Evolutionary conservation across 64 coral and sea anemone species (phyloP).

Genomic region (Trachythela sp.): DNA sequence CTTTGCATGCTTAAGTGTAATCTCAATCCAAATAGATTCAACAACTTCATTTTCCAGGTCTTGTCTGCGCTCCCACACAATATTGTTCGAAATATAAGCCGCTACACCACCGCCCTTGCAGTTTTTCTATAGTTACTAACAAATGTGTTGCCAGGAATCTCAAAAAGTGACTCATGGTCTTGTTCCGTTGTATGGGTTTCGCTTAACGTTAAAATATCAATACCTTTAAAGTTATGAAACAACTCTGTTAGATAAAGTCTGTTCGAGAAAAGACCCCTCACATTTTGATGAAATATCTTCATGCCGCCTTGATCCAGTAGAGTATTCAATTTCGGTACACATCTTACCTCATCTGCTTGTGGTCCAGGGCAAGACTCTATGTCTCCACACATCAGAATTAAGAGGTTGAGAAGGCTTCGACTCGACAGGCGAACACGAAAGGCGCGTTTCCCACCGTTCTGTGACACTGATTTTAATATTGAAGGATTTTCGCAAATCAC

Average conservation of each 20-base stretch:
- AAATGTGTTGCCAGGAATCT: neutral
- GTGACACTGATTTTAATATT: too few species aligned
- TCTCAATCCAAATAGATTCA: neutral
- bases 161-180: neutral
- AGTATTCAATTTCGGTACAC: too few species aligned
- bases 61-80: neutral
- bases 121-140: neutral
- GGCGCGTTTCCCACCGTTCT: too few species aligned
- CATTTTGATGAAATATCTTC: constrained; percentile 12
- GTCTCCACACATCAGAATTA: too few species aligned
- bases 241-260: neutral
- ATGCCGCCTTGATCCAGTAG: neutral
- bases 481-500: too few species aligned
- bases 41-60: neutral
- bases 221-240: neutral
- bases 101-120: neutral
- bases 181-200: neutral
- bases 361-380: too few species aligned
- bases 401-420: too few species aligned
- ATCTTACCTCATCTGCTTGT: too few species aligned
- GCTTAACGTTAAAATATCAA: neutral
- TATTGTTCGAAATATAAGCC: neutral
- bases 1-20: neutral
- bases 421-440: too few species aligned
- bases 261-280: neutral